phyloP scores from a whole-genome alignment of 2,113 vertebrate species.

The Silurus asotus region DNA sequence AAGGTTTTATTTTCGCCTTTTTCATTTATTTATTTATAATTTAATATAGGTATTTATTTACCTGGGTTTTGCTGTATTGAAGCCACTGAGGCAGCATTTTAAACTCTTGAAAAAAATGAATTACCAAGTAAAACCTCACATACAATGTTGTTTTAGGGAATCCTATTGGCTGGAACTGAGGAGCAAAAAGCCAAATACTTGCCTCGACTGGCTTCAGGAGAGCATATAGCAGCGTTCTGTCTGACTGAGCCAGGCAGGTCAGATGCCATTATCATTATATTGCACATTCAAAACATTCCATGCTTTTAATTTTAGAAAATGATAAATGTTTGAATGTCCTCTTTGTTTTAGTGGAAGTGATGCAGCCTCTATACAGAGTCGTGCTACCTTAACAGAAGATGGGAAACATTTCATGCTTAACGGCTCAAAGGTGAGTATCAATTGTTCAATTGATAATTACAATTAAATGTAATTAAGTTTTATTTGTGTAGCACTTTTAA shows the following conservation, averaged over 20 bases:
- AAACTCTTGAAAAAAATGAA: background rate
- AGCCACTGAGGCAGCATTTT: background rate
- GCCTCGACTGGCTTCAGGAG: constrained; percentile 86
- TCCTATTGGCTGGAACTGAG: constrained; percentile 89
- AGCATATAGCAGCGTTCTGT: constrained; percentile 93
- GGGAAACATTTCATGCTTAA: constrained; percentile 83
- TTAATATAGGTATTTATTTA: no score
- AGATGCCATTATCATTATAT: background rate
- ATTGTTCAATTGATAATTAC: no score
- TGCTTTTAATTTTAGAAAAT: background rate
- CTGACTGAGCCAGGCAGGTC: constrained; percentile 94
- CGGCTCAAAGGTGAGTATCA: constrained; percentile 84
- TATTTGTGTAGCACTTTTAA: no score
- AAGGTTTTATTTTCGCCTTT: no score
- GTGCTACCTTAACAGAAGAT: constrained; percentile 83
- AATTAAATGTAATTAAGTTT: no score
- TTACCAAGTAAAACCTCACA: background rate
- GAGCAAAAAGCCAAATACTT: constrained; percentile 92
- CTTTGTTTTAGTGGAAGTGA: constrained; percentile 86
- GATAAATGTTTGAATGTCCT: background rate
- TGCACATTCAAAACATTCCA: background rate
- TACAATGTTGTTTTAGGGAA: constrained; percentile 75
- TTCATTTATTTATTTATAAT: no score
- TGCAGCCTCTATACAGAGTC: constrained; percentile 88
- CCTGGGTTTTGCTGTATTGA: background rate